Conservation (phyloP, 2,113 vertebrate genomes). For the Mystacornis crossleyi region DNA sequence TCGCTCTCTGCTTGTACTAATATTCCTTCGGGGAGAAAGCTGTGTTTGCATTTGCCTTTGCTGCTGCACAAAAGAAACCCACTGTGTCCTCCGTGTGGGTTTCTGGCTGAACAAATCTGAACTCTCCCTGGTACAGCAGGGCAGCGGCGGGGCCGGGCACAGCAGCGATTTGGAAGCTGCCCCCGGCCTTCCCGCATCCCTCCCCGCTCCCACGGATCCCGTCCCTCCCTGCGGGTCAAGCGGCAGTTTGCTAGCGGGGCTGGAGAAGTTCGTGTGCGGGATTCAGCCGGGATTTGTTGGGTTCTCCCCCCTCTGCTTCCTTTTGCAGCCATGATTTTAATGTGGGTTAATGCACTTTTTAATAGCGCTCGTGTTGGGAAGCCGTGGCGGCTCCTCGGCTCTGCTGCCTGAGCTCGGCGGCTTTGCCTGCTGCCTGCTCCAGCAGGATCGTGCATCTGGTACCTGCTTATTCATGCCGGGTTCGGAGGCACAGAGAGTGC, state of each 20-base stretch:
- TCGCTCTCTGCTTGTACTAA: background rate
- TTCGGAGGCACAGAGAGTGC: background rate
- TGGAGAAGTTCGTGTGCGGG: background rate
- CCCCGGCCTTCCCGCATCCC: background rate
- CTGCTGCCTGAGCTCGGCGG: background rate
- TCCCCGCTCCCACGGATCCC: background rate
- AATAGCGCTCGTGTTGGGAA: background rate
- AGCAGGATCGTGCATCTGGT: background rate
- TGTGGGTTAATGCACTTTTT: background rate
- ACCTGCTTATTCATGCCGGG: constrained; percentile 29
- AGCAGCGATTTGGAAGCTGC: background rate
- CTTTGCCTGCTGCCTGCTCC: background rate
- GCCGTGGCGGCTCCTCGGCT: background rate
- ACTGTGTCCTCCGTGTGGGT: constrained; percentile 53
- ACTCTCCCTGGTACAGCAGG: background rate
- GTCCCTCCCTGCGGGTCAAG: background rate
- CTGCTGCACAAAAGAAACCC: constrained; percentile 59
- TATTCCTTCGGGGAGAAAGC: constrained; percentile 51
- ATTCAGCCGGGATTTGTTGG: background rate
- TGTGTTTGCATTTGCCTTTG: constrained; percentile 42
- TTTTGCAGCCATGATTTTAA: background rate
- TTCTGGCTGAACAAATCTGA: constrained; percentile 65
- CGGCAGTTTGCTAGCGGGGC: background rate
- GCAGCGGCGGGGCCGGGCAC: background rate
- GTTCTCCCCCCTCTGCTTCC: too few relatives aligned